phyloP scores from a whole-genome alignment of 1,140 invertebrate species.

The Aphaenogaster floridana region DNA sequence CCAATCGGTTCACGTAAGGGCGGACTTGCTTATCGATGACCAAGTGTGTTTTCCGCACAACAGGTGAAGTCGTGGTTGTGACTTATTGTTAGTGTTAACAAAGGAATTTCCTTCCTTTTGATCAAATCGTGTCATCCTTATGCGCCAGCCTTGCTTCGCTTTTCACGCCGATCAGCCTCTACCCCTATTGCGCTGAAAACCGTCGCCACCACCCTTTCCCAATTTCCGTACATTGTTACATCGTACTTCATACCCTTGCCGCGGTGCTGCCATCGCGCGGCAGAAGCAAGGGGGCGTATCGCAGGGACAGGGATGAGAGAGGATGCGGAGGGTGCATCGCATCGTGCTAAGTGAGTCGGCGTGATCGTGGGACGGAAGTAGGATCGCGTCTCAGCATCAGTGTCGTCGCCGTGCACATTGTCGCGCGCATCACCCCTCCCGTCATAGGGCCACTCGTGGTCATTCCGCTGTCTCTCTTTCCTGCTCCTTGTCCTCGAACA shows the following conservation, averaged over 20 bases:
- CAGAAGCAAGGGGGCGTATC: conserved; percentile 6
- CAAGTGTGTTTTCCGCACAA: background rate
- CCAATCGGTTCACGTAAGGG: background rate
- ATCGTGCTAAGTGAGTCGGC: conserved; percentile 69
- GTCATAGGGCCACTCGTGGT: conserved; percentile 1
- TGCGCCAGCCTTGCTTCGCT: background rate
- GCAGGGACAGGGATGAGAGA: conserved; percentile 18
- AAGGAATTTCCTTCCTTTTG: background rate
- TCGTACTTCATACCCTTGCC: conserved; percentile 18
- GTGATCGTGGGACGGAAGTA: conserved; percentile 69
- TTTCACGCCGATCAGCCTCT: background rate
- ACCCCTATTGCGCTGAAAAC: background rate
- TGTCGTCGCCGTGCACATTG: conserved; percentile 67
- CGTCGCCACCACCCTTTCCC: conserved; percentile 8
- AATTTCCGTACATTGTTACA: conserved; percentile 20
- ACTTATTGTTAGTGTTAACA: background rate
- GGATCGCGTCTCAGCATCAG: conserved; percentile 63
- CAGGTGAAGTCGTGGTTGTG: background rate
- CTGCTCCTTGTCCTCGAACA: background rate
- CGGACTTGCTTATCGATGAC: background rate
- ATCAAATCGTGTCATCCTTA: background rate
- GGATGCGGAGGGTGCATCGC: conserved; percentile 36
- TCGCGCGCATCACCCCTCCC: conserved; percentile 47
- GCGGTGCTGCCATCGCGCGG: conserved; percentile 71
- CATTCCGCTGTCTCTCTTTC: background rate